A percentile compares a stretch with the other conserved stretches of the same genome.
phyloP scores from a whole-genome alignment of 1,140 invertebrate genomes.

The Pseudachorutes palmiensis region DNA sequence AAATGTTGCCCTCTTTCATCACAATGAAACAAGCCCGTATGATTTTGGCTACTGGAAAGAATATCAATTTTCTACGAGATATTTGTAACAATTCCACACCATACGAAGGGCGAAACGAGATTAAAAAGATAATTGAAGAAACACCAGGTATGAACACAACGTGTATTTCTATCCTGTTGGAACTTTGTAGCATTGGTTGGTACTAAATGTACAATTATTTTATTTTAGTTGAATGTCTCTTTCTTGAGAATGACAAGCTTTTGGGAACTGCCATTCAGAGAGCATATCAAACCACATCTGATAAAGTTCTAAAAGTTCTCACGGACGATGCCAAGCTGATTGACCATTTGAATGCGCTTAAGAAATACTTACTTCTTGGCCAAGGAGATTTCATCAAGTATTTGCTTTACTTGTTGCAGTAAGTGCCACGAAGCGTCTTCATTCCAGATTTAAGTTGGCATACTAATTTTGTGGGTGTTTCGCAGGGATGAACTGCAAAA shows the following conservation, averaged over 20 bases:
- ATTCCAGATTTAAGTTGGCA: no score
- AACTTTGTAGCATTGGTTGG: no score
- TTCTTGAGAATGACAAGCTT: constrained; percentile 61
- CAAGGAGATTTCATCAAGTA: constrained; percentile 94
- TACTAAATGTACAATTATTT: no score
- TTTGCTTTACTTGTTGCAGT: constrained; percentile 84
- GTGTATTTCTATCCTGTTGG: no score
- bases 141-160: constrained; percentile 47
- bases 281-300: constrained; percentile 78
- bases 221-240: constrained; percentile 54
- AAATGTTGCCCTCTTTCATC: constrained; percentile 74
- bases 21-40: constrained; percentile 60
- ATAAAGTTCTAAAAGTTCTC: constrained; percentile 74
- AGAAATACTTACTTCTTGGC: constrained; percentile 80
- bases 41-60: constrained; percentile 86
- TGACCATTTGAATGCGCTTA: constrained; percentile 82
- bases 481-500: constrained; percentile 75
- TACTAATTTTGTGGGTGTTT: constrained; percentile 18
- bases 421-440: constrained; percentile 43
- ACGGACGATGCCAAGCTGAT: constrained; percentile 78
- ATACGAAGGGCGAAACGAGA: constrained; percentile 57
- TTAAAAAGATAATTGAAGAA: constrained; percentile 46
- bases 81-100: constrained; percentile 73
- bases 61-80: constrained; percentile 86
- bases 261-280: constrained; percentile 69